phyloP scores from a whole-genome alignment of 2,797 vertebrate genomes.

The Rhinella marina region DNA sequence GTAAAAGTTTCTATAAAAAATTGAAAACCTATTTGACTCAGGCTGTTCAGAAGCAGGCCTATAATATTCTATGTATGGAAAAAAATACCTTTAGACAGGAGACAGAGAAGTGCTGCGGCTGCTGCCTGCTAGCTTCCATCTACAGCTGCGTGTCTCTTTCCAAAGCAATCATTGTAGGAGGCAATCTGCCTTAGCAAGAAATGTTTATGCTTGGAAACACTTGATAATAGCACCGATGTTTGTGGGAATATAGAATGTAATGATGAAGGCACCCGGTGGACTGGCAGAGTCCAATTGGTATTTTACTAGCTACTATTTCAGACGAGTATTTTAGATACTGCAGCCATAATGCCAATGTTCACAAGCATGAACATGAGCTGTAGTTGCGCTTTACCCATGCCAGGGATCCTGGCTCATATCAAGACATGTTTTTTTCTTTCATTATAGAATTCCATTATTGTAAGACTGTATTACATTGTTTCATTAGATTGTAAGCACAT shows the following conservation, averaged over 20 bases:
- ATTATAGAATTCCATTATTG: constrained; percentile 1
- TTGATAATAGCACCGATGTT: constrained; percentile 58
- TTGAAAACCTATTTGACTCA: constrained; percentile 14
- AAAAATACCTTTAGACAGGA: constrained; percentile 23
- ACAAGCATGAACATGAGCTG: not conserved
- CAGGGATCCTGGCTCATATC: not conserved
- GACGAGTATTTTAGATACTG: not conserved
- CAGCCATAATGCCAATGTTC: not conserved
- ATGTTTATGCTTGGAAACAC: constrained; percentile 61
- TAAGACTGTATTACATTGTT: not conserved
- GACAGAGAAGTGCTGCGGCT: not conserved
- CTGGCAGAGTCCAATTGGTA: constrained; percentile 45
- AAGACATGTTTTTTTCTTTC: not conserved
- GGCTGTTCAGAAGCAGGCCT: not conserved
- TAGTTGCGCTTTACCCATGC: not conserved
- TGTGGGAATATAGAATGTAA: constrained; percentile 59
- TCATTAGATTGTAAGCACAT: not conserved
- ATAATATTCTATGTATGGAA: constrained; percentile 1
- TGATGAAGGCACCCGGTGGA: constrained; percentile 58
- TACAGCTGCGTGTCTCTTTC: constrained; percentile 48
- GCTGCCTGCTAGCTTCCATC: constrained; percentile 37
- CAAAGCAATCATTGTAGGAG: constrained; percentile 61
- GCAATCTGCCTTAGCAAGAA: constrained; percentile 57
- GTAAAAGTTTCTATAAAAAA: constrained; percentile 14
- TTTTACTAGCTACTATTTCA: constrained; percentile 35